Percentiles rank a stretch among this genome's conserved stretches.
These are phyloP conservation scores for Zapus hudsonius DNA, from an alignment of 2,113 vertebrate genomes.

Conservation along the genomic window DNA sequence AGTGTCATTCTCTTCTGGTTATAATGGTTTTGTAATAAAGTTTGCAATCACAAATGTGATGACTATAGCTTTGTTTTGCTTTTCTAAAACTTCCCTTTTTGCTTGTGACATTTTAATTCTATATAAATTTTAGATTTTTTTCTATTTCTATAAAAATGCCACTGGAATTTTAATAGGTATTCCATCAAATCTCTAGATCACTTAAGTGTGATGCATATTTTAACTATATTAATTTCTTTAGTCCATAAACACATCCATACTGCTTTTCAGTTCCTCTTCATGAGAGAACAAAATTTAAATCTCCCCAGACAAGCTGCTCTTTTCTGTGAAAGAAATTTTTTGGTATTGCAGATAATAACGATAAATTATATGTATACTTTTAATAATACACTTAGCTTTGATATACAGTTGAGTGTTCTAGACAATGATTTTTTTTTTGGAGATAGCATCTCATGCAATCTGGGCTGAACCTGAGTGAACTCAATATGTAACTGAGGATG, in stretches of 20 bases:
- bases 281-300: background rate
- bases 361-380: background rate
- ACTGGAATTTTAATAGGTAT: background rate
- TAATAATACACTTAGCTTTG: conserved; percentile 40
- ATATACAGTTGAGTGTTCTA: conserved; percentile 44
- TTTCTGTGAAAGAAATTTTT: background rate
- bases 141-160: background rate
- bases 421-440: background rate
- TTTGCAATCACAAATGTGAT: background rate
- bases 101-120: background rate
- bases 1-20: background rate
- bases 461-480: background rate
- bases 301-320: background rate
- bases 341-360: background rate
- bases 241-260: background rate
- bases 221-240: background rate
- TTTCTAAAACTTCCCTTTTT: background rate
- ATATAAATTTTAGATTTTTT: background rate
- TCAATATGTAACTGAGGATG: background rate
- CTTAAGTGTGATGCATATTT: background rate
- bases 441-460: background rate
- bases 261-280: background rate
- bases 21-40: background rate
- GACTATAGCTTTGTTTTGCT: background rate
- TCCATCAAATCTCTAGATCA: background rate